These are phyloP conservation scores for Zaprionus kolodkinae DNA, from an alignment of 1,140 invertebrate species.

Conservation along the genomic window DNA sequence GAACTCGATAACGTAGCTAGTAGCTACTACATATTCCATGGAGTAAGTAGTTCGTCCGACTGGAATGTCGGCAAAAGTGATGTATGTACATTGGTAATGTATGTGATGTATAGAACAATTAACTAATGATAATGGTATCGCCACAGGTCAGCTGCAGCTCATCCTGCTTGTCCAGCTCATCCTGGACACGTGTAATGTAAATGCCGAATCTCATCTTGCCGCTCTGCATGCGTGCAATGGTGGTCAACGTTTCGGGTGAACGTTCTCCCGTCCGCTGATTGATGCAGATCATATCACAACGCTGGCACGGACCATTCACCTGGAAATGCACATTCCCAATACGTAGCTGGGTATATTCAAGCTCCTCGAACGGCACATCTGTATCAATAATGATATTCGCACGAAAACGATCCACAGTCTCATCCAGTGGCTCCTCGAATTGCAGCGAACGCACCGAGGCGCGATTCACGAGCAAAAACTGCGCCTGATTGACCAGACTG, in stretches of 20 bases:
- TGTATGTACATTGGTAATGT: background rate
- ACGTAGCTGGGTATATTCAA: constrained; percentile 88
- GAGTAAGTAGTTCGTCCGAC: background rate
- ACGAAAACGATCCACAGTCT: constrained; percentile 88
- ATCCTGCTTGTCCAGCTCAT: background rate
- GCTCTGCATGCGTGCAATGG: constrained; percentile 89
- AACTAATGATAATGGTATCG: constrained; percentile 40
- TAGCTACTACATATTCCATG: background rate
- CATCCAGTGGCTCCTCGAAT: constrained; percentile 86
- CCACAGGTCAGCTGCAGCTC: constrained; percentile 43
- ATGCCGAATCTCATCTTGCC: constrained; percentile 92
- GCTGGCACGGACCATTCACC: constrained; percentile 91
- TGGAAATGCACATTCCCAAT: constrained; percentile 87
- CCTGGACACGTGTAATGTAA: constrained; percentile 85
- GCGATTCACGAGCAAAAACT: constrained; percentile 92
- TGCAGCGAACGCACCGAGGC: constrained; percentile 89
- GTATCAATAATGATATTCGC: constrained; percentile 89
- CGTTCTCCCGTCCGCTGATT: constrained; percentile 93
- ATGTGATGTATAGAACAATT: background rate
- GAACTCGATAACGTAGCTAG: background rate
- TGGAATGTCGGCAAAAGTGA: background rate
- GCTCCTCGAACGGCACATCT: constrained; percentile 89
- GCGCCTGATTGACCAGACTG: constrained; percentile 94
- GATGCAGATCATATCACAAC: constrained; percentile 98
- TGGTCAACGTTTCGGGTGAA: constrained; percentile 93